These are phyloP conservation scores for Pseudococcus viburni DNA, from an alignment of 2,888 invertebrate species.

Conservation along the genomic window DNA sequence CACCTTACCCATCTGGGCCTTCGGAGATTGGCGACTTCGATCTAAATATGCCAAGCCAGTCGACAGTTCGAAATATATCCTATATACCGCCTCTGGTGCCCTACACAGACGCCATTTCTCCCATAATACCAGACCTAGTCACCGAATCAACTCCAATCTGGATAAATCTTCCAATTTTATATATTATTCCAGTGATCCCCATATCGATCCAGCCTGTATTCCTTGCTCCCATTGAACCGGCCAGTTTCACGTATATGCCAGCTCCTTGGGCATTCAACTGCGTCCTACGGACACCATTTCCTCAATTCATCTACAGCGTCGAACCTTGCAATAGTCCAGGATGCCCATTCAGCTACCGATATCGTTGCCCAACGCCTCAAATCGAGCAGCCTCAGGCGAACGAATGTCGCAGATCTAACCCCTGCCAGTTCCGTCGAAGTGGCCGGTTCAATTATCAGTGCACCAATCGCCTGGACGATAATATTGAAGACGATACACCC, in stretches of 20 bases:
- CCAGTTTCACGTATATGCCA: background rate
- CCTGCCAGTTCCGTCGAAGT: background rate
- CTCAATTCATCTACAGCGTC: slow-evolving; percentile 12
- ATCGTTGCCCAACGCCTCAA: background rate
- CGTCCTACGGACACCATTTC: background rate
- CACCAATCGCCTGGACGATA: background rate
- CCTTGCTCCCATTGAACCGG: background rate
- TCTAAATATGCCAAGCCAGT: background rate
- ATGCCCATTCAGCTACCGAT: background rate
- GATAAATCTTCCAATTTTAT: background rate
- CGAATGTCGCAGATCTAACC: background rate
- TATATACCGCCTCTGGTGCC: background rate
- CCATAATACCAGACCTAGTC: background rate
- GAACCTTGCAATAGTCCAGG: background rate
- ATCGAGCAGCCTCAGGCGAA: background rate
- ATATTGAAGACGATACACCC: background rate
- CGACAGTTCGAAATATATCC: background rate
- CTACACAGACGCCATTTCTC: background rate
- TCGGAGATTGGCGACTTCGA: background rate
- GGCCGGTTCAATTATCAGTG: background rate
- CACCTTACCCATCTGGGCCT: background rate
- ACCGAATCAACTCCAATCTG: background rate
- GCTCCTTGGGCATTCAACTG: background rate
- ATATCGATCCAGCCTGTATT: background rate
- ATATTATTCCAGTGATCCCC: background rate